A percentile compares a stretch with the other conserved stretches of the same genome.
These are phyloP conservation scores for Esox lucius DNA, from an alignment of 2,797 vertebrate species.

Conservation along the genomic window DNA sequence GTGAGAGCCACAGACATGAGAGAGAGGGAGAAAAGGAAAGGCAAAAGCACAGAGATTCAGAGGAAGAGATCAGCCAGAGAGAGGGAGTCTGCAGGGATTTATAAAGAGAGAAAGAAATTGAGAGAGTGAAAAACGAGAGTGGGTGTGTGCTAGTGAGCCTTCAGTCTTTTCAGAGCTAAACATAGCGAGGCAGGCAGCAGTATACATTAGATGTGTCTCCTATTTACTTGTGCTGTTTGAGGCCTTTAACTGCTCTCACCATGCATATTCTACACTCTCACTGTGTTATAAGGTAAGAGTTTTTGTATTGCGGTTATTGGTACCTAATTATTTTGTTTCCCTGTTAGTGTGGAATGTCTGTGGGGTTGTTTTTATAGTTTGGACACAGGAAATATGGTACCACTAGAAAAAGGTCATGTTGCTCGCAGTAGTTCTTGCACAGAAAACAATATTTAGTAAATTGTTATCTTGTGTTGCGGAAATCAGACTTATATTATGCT, in stretches of 20 bases:
- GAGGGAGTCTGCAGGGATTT: conserved; percentile 16
- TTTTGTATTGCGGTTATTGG: background rate
- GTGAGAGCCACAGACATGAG: conserved; percentile 9
- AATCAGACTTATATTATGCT: background rate
- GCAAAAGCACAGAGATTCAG: conserved; percentile 20
- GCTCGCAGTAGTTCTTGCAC: background rate
- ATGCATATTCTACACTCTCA: conserved; percentile 69
- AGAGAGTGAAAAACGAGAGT: conserved; percentile 14
- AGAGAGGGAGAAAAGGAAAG: background rate
- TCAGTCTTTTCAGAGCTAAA: conserved; percentile 41
- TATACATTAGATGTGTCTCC: conserved; percentile 26
- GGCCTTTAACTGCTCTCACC: background rate
- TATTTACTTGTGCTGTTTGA: conserved; percentile 36
- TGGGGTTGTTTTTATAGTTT: background rate
- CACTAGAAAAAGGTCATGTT: background rate
- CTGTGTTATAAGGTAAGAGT: background rate
- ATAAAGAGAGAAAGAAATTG: background rate
- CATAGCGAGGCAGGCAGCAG: conserved; percentile 40
- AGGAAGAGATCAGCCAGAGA: conserved; percentile 28
- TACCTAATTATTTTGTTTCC: background rate
- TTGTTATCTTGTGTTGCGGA: background rate
- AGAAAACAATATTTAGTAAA: background rate
- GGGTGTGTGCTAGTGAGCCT: conserved; percentile 31
- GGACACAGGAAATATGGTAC: background rate
- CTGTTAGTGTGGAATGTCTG: background rate